Base-by-base conservation (phyloP, 1,140 invertebrate species). In the Diabrotica undecimpunctata region DNA sequence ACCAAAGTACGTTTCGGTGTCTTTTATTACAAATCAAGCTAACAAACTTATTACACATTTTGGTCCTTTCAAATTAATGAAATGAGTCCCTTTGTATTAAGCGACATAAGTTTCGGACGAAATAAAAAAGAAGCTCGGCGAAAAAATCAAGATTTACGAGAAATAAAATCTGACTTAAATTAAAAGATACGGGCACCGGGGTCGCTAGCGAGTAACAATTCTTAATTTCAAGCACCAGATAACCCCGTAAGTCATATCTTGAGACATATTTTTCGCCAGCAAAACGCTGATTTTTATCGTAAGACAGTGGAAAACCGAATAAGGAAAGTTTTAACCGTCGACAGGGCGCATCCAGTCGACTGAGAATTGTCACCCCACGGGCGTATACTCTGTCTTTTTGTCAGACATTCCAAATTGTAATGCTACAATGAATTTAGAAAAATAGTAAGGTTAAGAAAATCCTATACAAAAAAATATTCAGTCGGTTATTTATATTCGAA, bases 221-320 rank as follows among this genome's bases (percentile, higher is more conserved):
- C 54, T 55, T 55, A 55, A 55, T 25, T 55, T 55, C 35, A 14
- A 55, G 54, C 54, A 55, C 35, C 54, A 55, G 54, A 55, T 55
- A 55, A 55, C 13, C 13, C 54, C 12, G 35, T 55, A 55, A 55
- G 54, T 55, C 54, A 55, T 55, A 55, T 36, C 35, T 36, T 25
- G 54, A 55, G 54, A 36, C 54, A 36, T 55, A 55, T 55, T 36
- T 55, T 55, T 46, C 41, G 8, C n/a, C 41, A 6, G 8, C 41
- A 46, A 46, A 46, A 6, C 41, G 41, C 41, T 46, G 41, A 46
- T 46, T 46, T 46, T 46, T 46, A 46, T 46, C 41, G 41, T 46
- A n/a, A 46, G 5, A 46, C 41, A 46, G 8, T 46, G n/a, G 41
- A 46, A 46, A 46, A 46, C 41, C 41, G 41, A 46, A 46, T n/a